Evolutionary conservation across 1,140 invertebrate genomes (phyloP).

Genomic region (Megathymus violae): DNA sequence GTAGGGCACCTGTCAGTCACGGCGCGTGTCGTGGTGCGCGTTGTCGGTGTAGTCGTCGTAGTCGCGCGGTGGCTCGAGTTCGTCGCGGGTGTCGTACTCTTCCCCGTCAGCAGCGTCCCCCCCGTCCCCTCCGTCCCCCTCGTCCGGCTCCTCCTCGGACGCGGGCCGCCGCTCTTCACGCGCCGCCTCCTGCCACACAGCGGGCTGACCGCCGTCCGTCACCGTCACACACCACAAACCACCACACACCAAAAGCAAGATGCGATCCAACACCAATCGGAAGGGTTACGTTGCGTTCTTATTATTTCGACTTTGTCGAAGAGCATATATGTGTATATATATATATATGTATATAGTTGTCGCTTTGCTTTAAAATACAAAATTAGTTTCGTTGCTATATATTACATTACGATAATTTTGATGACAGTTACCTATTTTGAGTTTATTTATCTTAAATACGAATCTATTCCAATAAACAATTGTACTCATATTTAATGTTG

Average conservation of each 20-base stretch:
- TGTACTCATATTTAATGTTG: too few relatives aligned
- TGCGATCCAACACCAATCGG: background rate
- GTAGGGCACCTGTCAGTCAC: constrained; percentile 56
- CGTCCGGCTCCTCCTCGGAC: constrained; percentile 44
- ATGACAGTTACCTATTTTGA: too few relatives aligned
- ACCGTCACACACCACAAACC: constrained; percentile 8
- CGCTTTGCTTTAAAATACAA: too few relatives aligned
- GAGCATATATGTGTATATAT: too few relatives aligned
- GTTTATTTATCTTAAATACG: too few relatives aligned
- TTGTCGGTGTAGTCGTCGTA: constrained; percentile 85
- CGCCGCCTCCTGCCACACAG: constrained; percentile 62
- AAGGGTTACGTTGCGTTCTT: background rate
- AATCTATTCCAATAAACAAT: too few relatives aligned
- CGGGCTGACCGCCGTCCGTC: constrained; percentile 29
- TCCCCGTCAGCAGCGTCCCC: constrained; percentile 70
- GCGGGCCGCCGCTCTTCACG: constrained; percentile 58
- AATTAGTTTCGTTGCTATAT: too few relatives aligned
- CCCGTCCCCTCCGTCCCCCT: constrained; percentile 48
- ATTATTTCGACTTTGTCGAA: too few relatives aligned
- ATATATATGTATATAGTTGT: too few relatives aligned
- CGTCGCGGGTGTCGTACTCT: constrained; percentile 81
- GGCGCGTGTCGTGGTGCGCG: constrained; percentile 59
- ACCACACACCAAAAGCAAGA: constrained; percentile 3
- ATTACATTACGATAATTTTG: too few relatives aligned
- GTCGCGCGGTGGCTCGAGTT: constrained; percentile 76